phyloP scores from a whole-genome alignment of 37 sponge, comb jelly and placozoan genomes.

The Halisarca cf. caerulea region DNA sequence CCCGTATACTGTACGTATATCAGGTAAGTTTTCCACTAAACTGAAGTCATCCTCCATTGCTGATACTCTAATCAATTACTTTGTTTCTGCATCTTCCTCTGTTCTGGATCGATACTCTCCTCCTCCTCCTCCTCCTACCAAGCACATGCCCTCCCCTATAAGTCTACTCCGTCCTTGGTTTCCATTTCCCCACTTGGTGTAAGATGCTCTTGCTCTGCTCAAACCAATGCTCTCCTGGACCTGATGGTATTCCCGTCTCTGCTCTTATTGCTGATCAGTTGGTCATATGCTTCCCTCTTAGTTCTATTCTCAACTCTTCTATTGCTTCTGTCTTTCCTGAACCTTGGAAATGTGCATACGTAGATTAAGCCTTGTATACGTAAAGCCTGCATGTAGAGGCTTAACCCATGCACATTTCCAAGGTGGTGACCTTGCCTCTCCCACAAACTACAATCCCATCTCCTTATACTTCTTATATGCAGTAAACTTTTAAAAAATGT shows the following conservation, averaged over 20 bases:
- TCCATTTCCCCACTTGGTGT: background rate
- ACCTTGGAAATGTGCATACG: background rate
- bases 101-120: too few species aligned
- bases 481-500: too few species aligned
- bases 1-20: too few species aligned
- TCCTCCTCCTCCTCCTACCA: too few species aligned
- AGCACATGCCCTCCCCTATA: too few species aligned
- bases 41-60: background rate
- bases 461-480: too few species aligned
- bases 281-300: background rate
- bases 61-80: background rate
- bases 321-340: background rate
- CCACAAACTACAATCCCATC: too few species aligned
- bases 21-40: too few species aligned
- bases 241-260: background rate
- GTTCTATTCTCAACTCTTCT: conserved; percentile 3
- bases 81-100: too few species aligned
- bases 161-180: background rate
- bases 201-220: background rate
- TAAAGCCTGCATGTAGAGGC: too few species aligned
- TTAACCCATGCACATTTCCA: too few species aligned
- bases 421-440: too few species aligned
- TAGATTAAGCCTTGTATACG: background rate
- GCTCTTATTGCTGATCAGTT: background rate
- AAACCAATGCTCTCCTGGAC: background rate